These are phyloP conservation scores for Conger conger DNA, from an alignment of 2,113 vertebrate genomes.

Conservation along the genomic window DNA sequence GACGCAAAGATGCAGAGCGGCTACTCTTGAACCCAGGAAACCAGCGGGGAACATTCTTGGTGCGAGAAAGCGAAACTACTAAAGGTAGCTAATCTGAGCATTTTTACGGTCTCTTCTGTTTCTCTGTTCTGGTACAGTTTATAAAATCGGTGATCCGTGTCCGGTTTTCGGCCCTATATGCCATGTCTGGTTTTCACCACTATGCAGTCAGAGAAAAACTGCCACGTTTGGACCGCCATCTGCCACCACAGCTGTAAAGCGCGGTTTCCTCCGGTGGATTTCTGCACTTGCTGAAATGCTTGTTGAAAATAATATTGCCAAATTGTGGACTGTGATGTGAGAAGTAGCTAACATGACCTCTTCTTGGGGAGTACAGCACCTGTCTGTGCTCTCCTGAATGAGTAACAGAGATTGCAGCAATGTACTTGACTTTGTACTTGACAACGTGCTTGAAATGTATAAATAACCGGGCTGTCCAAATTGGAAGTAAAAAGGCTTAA, in stretches of 20 bases:
- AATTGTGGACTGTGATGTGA: too few relatives aligned
- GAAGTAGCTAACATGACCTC: too few relatives aligned
- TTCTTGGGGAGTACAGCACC: too few relatives aligned
- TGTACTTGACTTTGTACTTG: too few relatives aligned
- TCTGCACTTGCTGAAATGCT: background rate
- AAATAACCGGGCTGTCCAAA: too few relatives aligned
- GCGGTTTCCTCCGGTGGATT: background rate
- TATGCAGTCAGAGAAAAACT: background rate
- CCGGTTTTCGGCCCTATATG: too few relatives aligned
- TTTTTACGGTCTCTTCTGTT: background rate
- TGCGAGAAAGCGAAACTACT: conserved; percentile 97
- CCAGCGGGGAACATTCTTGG: conserved; percentile 90
- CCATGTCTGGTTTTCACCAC: too few relatives aligned
- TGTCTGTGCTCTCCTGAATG: too few relatives aligned
- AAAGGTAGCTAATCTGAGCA: conserved; percentile 80
- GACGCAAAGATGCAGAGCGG: conserved; percentile 95
- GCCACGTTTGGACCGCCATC: background rate
- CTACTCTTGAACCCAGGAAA: conserved; percentile 92
- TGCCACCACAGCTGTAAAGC: background rate
- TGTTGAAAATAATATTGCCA: too few relatives aligned
- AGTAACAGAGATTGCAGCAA: too few relatives aligned
- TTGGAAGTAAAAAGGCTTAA: too few relatives aligned
- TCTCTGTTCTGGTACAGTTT: background rate
- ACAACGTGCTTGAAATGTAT: too few relatives aligned
- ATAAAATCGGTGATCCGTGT: background rate